A percentile compares a stretch with the other conserved stretches of the same genome.
Evolutionary conservation across 2,113 vertebrate genomes (phyloP).

Genomic region (Vulpes vulpes): DNA sequence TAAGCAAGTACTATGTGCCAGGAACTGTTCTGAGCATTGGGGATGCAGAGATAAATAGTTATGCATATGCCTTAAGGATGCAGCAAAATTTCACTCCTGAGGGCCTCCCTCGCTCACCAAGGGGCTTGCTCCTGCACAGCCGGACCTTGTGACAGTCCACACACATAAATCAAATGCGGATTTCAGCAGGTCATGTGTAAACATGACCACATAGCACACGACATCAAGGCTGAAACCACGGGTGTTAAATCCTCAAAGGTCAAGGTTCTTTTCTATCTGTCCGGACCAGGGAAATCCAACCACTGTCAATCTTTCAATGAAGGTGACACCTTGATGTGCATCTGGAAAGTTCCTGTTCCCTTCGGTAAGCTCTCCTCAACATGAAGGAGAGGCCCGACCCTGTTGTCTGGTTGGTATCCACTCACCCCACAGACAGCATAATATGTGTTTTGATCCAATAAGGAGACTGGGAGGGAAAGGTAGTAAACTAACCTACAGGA

Average conservation of each 20-base stretch:
- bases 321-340: not conserved
- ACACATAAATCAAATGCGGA: not conserved
- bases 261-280: not conserved
- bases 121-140: not conserved
- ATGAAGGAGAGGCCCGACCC: not conserved
- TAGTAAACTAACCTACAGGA: not conserved
- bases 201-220: not conserved
- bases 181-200: not conserved
- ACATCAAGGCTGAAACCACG: not conserved
- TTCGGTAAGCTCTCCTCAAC: not conserved
- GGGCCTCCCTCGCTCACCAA: not conserved
- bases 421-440: not conserved
- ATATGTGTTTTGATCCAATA: not conserved
- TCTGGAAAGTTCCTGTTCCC: not conserved
- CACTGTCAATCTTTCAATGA: not conserved
- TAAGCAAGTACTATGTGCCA: too few relatives aligned
- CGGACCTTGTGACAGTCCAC: not conserved
- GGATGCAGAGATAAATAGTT: not conserved
- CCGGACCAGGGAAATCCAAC: not conserved
- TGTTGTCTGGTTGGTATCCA: too few relatives aligned
- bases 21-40: not conserved
- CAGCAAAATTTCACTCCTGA: not conserved
- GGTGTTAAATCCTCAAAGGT: not conserved
- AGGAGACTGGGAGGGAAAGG: not conserved
- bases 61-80: not conserved